phyloP scores from a whole-genome alignment of 1,140 invertebrate genomes.

The Drosophila littoralis region DNA sequence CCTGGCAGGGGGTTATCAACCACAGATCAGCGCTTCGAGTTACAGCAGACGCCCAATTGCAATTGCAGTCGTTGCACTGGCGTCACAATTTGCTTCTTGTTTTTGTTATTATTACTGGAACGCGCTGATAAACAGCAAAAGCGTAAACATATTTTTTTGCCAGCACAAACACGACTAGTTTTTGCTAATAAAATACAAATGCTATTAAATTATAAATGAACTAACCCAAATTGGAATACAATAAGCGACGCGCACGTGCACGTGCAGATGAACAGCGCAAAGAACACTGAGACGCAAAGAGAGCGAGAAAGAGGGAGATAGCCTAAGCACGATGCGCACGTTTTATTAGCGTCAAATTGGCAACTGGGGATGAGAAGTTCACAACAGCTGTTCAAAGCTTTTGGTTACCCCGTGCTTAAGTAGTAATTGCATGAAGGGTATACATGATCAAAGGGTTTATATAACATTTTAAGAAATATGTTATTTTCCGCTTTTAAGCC shows the following conservation, averaged over 20 bases:
- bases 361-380: slow-evolving; percentile 9
- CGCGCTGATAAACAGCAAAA: slow-evolving; percentile 51
- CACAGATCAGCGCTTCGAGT: slow-evolving; percentile 52
- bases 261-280: slow-evolving; percentile 42
- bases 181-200: neutral
- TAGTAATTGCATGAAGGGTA: neutral
- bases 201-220: slow-evolving; percentile 20
- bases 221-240: slow-evolving; percentile 55
- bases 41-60: slow-evolving; percentile 49
- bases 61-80: slow-evolving; percentile 53
- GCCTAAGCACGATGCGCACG: slow-evolving; percentile 5
- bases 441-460: too few species aligned
- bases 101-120: slow-evolving; percentile 38
- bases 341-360: slow-evolving; percentile 20
- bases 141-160: slow-evolving; percentile 70
- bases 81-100: slow-evolving; percentile 58
- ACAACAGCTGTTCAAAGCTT: slow-evolving; percentile 24
- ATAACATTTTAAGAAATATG: too few species aligned
- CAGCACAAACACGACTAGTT: neutral
- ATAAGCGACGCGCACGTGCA: slow-evolving; percentile 63
- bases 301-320: slow-evolving; percentile 16
- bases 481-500: too few species aligned
- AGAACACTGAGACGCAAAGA: neutral
- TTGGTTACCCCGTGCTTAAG: neutral
- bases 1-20: slow-evolving; percentile 64